Conservation (phyloP, 2,888 invertebrate species). For the Phragmatobia fuliginosa region DNA sequence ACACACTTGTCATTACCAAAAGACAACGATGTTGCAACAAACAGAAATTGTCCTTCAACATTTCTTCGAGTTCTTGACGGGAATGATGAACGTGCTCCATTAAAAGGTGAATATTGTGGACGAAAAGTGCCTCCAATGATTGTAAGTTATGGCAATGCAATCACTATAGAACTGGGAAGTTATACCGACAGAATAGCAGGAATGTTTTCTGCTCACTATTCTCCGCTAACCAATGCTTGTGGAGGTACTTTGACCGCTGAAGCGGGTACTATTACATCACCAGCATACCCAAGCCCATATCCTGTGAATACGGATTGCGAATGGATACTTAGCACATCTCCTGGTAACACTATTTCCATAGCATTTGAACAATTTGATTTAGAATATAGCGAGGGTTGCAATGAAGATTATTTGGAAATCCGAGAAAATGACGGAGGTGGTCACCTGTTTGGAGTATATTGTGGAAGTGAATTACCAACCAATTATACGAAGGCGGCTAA, state of each 20-base stretch:
- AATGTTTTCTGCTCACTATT: conserved; percentile 76
- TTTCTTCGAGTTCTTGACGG: conserved; percentile 90
- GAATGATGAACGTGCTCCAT: conserved; percentile 86
- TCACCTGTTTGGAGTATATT: conserved; percentile 89
- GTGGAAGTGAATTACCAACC: conserved; percentile 88
- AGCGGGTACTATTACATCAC: conserved; percentile 92
- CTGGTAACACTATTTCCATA: conserved; percentile 90
- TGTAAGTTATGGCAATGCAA: conserved; percentile 89
- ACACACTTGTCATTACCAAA: conserved; percentile 85
- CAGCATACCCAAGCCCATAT: conserved; percentile 94
- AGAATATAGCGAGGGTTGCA: conserved; percentile 91
- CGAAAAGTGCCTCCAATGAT: conserved; percentile 88
- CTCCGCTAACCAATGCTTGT: conserved; percentile 88
- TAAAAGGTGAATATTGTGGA: conserved; percentile 90
- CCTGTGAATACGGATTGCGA: conserved; percentile 90
- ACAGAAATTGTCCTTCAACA: conserved; percentile 69
- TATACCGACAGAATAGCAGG: conserved; percentile 64
- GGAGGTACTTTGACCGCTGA: conserved; percentile 92
- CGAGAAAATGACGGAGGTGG: conserved; percentile 89
- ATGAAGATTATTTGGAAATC: conserved; percentile 94
- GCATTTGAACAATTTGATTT: conserved; percentile 90
- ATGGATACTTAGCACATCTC: conserved; percentile 87
- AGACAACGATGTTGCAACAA: conserved; percentile 55
- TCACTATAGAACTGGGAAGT: conserved; percentile 82
- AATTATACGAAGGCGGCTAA: conserved; percentile 86